These are phyloP conservation scores for Nematolebias whitei DNA, from an alignment of 2,113 vertebrate species.

Conservation along the genomic window DNA sequence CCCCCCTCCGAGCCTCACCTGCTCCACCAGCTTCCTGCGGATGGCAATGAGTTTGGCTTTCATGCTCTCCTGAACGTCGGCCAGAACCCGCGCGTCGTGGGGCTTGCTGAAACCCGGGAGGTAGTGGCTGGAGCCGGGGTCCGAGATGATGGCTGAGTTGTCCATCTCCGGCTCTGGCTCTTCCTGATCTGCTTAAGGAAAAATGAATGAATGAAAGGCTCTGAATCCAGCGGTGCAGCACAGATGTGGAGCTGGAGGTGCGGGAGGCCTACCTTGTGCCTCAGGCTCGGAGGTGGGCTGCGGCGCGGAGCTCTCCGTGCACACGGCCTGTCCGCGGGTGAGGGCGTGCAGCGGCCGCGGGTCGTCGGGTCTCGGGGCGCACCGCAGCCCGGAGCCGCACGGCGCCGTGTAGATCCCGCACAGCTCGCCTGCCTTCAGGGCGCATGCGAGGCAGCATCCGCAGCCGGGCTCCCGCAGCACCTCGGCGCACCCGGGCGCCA, in stretches of 20 bases:
- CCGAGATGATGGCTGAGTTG: conserved; percentile 79
- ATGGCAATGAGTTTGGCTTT: conserved; percentile 78
- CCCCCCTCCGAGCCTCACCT: conserved; percentile 68
- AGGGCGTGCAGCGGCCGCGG: conserved; percentile 86
- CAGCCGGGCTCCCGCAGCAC: conserved; percentile 86
- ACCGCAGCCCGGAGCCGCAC: conserved; percentile 88
- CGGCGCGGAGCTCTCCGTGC: conserved; percentile 70
- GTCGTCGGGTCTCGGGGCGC: conserved; percentile 82
- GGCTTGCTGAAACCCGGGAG: conserved; percentile 78
- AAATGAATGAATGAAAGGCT: not conserved
- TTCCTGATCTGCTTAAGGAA: conserved; percentile 60
- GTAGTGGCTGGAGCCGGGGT: conserved; percentile 78
- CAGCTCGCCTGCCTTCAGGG: conserved; percentile 80
- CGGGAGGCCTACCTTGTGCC: conserved; percentile 66
- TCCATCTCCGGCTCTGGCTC: conserved; percentile 74
- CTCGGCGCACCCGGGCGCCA: conserved; percentile 84
- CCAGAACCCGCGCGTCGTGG: conserved; percentile 79
- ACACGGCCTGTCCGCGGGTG: conserved; percentile 85
- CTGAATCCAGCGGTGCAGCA: not conserved
- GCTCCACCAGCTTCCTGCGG: conserved; percentile 82
- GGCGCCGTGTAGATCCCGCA: conserved; percentile 93
- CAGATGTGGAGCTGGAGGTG: conserved; percentile 15
- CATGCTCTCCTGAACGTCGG: conserved; percentile 84
- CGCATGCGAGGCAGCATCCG: conserved; percentile 90
- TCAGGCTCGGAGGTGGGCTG: conserved; percentile 64